Evolutionary conservation across 2,888 invertebrate species (phyloP).

Genomic region (Cordilura impudica): DNA sequence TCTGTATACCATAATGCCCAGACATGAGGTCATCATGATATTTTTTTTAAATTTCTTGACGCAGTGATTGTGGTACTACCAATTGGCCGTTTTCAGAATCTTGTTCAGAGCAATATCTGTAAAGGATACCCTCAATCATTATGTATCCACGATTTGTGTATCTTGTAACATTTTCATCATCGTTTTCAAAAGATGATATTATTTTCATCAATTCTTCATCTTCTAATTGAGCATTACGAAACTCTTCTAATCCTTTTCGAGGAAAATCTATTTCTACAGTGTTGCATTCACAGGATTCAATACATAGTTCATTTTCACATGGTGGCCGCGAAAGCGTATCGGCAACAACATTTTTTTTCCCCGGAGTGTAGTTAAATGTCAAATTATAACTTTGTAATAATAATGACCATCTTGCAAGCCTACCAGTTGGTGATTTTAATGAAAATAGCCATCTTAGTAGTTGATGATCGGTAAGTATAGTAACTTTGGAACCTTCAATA

Average conservation of each 20-base stretch:
- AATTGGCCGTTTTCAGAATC: conserved; percentile 32
- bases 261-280: conserved; percentile 41
- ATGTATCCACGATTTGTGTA: conserved; percentile 45
- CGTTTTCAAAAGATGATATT: conserved; percentile 18
- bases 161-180: conserved; percentile 12
- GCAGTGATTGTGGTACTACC: conserved; percentile 14
- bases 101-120: background rate
- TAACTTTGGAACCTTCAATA: conserved; percentile 70
- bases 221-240: conserved; percentile 61
- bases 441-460: conserved; percentile 77
- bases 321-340: conserved; percentile 42
- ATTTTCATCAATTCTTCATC: conserved; percentile 54
- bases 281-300: conserved; percentile 14
- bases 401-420: conserved; percentile 77
- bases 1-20: conserved; percentile 34
- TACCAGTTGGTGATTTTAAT: conserved; percentile 74
- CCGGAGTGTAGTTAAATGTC: conserved; percentile 72
- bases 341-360: conserved; percentile 69
- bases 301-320: background rate
- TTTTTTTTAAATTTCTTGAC: conserved; percentile 8
- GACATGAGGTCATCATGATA: conserved; percentile 18
- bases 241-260: conserved; percentile 37
- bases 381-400: conserved; percentile 73
- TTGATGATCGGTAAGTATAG: conserved; percentile 74
- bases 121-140: conserved; percentile 35